Percentiles rank a stretch among this genome's conserved stretches.
Evolutionary conservation across 2,888 invertebrate species (phyloP).

Genomic region (Rhodophaea formosa): DNA sequence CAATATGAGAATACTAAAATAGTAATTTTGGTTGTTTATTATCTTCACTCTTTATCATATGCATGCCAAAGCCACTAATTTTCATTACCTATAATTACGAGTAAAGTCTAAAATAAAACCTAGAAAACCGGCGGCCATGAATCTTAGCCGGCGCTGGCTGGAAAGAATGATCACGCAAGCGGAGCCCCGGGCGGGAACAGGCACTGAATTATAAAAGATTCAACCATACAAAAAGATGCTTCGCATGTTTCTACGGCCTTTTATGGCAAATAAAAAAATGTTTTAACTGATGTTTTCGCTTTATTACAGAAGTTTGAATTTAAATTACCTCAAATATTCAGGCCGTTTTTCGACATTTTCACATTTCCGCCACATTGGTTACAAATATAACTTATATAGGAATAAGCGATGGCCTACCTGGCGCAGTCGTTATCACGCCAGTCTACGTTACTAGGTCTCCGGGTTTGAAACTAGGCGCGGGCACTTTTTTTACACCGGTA

Average conservation of each 20-base stretch:
- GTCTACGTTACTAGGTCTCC: too few relatives aligned
- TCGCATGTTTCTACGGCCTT: not conserved
- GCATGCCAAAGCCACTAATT: not conserved
- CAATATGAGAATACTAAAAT: not conserved
- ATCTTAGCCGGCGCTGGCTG: slow-evolving; percentile 2
- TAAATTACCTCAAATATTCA: not conserved
- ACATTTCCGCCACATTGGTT: not conserved
- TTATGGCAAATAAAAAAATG: slow-evolving; percentile 13
- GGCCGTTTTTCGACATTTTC: not conserved
- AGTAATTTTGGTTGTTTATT: not conserved
- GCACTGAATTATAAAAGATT: slow-evolving; percentile 12
- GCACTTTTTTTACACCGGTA: too few relatives aligned
- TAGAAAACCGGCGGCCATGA: slow-evolving; percentile 9
- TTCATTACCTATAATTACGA: not conserved
- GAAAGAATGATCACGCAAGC: slow-evolving; percentile 14
- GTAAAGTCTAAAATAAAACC: slow-evolving; percentile 2
- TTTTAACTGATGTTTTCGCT: too few relatives aligned
- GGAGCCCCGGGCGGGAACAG: slow-evolving; percentile 1
- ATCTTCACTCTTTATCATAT: not conserved
- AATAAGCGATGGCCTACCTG: too few relatives aligned
- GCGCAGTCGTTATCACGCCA: too few relatives aligned
- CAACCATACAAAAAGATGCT: slow-evolving; percentile 7
- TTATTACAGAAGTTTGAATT: slow-evolving; percentile 1
- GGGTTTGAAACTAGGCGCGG: too few relatives aligned
- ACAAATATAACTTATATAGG: not conserved